A percentile compares a stretch with the other conserved stretches of the same genome.
Conservation (phyloP, 2,113 vertebrate species). For the Buteo buteo region DNA sequence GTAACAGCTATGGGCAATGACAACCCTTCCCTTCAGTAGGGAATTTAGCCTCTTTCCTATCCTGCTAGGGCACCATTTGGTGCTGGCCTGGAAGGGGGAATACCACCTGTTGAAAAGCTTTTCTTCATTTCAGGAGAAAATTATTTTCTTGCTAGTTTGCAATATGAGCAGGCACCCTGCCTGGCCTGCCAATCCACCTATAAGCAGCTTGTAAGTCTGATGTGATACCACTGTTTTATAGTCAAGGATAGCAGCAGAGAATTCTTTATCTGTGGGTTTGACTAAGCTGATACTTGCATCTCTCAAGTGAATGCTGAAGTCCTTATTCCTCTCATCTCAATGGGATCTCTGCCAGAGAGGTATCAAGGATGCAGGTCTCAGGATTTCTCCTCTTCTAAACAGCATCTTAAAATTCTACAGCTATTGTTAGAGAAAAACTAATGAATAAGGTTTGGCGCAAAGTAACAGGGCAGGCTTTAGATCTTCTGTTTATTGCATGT, state of each 20-base stretch:
- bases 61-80: neutral
- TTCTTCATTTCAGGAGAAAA: neutral
- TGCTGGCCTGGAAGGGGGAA: neutral
- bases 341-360: neutral
- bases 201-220: neutral
- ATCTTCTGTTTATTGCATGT: slow-evolving; percentile 6
- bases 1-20: neutral
- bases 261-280: neutral
- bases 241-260: neutral
- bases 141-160: neutral
- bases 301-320: neutral
- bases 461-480: neutral
- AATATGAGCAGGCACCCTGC: neutral
- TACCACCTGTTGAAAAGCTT: neutral
- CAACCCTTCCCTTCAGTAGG: neutral
- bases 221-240: neutral
- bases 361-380: neutral
- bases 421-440: slow-evolving; percentile 7
- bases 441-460: neutral
- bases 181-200: neutral
- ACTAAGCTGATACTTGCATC: neutral
- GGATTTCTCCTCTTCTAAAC: slow-evolving; percentile 6
- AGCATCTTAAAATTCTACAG: neutral
- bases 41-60: neutral
- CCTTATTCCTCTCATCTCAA: neutral